Evolutionary conservation across 37 sponge, comb jelly and placozoan species (phyloP).

Genomic region (Halichondria panicea): DNA sequence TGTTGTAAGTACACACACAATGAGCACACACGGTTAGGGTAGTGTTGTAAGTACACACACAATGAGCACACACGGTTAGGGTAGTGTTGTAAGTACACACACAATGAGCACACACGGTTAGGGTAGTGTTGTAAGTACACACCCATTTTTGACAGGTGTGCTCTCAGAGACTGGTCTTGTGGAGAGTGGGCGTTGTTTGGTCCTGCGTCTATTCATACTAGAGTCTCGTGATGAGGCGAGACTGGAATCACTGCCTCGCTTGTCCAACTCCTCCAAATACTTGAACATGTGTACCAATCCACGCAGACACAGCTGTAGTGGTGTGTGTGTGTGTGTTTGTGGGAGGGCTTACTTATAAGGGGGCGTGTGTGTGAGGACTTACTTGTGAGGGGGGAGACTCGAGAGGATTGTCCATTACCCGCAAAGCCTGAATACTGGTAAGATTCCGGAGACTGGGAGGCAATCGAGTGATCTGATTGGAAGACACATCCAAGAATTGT

Average conservation of each 20-base stretch:
- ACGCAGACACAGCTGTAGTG: slow-evolving; percentile 48
- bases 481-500: slow-evolving; percentile 53
- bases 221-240: slow-evolving; percentile 22
- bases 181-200: background rate
- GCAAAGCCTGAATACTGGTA: slow-evolving; percentile 25
- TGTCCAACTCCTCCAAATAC: slow-evolving; percentile 48
- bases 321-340: background rate
- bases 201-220: slow-evolving; percentile 23
- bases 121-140: background rate
- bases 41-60: too few relatives aligned
- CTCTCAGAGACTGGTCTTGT: slow-evolving; percentile 10
- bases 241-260: slow-evolving; percentile 47
- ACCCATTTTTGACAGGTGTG: slow-evolving; percentile 17
- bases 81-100: too few relatives aligned
- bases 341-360: background rate
- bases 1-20: too few relatives aligned
- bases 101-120: too few relatives aligned
- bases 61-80: too few relatives aligned
- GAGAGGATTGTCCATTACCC: slow-evolving; percentile 61
- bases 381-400: slow-evolving; percentile 64
- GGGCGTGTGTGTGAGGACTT: background rate
- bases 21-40: too few relatives aligned
- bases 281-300: slow-evolving; percentile 72
- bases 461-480: slow-evolving; percentile 45
- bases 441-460: slow-evolving; percentile 45